Base-by-base conservation (phyloP, 92 coral and sea anemone genomes). In the Epizoanthus illoricatus region DNA sequence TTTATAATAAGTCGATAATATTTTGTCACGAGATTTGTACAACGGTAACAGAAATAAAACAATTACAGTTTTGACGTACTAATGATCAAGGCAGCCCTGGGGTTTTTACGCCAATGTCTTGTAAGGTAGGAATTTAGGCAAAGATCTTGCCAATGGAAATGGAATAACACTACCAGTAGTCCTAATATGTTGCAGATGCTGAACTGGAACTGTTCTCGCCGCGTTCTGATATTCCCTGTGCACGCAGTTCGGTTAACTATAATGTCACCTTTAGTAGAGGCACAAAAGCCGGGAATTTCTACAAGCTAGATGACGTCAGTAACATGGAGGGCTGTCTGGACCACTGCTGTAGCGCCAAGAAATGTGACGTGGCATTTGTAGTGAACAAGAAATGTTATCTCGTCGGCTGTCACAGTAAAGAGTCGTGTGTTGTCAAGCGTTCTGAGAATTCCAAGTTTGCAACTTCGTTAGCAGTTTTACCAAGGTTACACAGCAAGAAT, bases 291-390 rank as follows among this genome's bases (percentile, higher is more conserved):
- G 99, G 99, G 1, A 90, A 83, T 62, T 97, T 86, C 80, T 94
- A 93, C 72, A 97, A 93, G 80, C 80, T 91, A 39, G 91, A 88
- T 3, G 85, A 88, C 55, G 84, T 90, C 16, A 20, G 85, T 59
- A 89, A 84, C 68, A 97, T 97, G 87, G 94, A 87, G 40, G 90
- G 87, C 8, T 97, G 99, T 13, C 64, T 97, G 15, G 87, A 87
- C 5, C 89, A 90, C 36, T 97, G 99, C 71, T 97, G 99, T 79
- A 86, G 80, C 3, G 88, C 92, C 15, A 92, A 90, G 85, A 92
- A 86, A 59, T 97, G 99, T n/a, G 98, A 97, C 74, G 91, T 94
- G 15, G 99, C 99, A 20, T 93, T 97, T 63, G 86, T 97, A 91
- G 91, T 94, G 49, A 89, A 84, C 39, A 88, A 91, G 64, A 89